phyloP scores from a whole-genome alignment of 2,888 invertebrate genomes.

The Anthophora plumipes region DNA sequence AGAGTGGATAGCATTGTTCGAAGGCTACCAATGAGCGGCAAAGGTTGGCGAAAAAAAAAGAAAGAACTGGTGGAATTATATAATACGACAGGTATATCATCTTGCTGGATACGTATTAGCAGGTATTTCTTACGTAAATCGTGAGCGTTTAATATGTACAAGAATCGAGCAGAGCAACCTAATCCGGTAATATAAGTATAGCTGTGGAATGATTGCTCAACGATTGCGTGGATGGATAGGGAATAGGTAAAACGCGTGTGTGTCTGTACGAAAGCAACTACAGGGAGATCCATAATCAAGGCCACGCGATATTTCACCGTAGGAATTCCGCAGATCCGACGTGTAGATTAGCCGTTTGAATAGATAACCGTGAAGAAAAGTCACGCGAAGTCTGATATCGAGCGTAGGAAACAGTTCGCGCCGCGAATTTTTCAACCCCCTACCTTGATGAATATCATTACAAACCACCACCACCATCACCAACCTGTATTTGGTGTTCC shows the following conservation, averaged over 20 bases:
- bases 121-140: constrained; percentile 29
- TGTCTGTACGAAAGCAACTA: constrained; percentile 6
- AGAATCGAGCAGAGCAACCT: constrained; percentile 32
- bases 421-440: constrained; percentile 31
- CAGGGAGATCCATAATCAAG: constrained; percentile 79
- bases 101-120: constrained; percentile 26
- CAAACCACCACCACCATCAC: too few relatives aligned
- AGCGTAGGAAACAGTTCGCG: constrained; percentile 29
- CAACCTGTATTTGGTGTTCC: not conserved
- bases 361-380: constrained; percentile 76
- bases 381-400: constrained; percentile 74
- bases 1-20: not conserved
- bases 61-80: constrained; percentile 13
- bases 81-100: constrained; percentile 24
- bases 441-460: constrained; percentile 25
- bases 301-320: constrained; percentile 80
- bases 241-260: not conserved
- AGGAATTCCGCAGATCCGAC: constrained; percentile 74
- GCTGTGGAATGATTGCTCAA: constrained; percentile 31
- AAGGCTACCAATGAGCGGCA: not conserved
- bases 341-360: constrained; percentile 70
- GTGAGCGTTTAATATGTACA: constrained; percentile 15
- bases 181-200: constrained; percentile 22
- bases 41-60: constrained; percentile 9
- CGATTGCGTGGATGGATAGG: constrained; percentile 7